Conservation (phyloP, 2,113 vertebrate species). For the Elanoides forficatus region DNA sequence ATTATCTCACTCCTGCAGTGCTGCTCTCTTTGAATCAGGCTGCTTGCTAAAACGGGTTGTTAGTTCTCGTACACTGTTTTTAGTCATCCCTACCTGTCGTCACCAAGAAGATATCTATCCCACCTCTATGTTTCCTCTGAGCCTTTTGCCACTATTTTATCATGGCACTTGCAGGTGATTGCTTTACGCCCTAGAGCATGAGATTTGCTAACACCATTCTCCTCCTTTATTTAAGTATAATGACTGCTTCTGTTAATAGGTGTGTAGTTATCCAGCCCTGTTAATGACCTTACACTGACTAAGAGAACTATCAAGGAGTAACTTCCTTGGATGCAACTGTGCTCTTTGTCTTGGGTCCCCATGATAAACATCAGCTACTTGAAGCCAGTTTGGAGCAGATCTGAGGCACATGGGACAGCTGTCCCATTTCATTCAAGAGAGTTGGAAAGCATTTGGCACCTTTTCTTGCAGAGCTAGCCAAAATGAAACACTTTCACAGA, state of each 20-base stretch:
- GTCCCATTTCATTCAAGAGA: background rate
- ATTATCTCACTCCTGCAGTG: background rate
- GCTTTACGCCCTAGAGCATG: background rate
- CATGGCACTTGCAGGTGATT: background rate
- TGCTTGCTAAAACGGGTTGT: background rate
- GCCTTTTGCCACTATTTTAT: accelerated
- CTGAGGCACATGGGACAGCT: background rate
- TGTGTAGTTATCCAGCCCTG: background rate
- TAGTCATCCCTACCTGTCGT: background rate
- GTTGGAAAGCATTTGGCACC: background rate
- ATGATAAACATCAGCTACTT: background rate
- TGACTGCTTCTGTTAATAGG: background rate
- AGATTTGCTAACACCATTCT: background rate
- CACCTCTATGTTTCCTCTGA: background rate
- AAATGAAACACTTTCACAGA: background rate
- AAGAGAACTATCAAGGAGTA: background rate
- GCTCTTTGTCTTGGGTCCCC: background rate
- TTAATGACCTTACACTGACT: background rate
- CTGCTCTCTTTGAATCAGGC: background rate
- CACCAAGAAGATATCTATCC: background rate
- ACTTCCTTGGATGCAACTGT: background rate
- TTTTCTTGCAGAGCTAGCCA: background rate
- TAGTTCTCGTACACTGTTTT: background rate
- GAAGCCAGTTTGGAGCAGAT: background rate
- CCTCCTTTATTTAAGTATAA: background rate